Base-by-base conservation (phyloP, 2,888 invertebrate species). In the Diploptera punctata region DNA sequence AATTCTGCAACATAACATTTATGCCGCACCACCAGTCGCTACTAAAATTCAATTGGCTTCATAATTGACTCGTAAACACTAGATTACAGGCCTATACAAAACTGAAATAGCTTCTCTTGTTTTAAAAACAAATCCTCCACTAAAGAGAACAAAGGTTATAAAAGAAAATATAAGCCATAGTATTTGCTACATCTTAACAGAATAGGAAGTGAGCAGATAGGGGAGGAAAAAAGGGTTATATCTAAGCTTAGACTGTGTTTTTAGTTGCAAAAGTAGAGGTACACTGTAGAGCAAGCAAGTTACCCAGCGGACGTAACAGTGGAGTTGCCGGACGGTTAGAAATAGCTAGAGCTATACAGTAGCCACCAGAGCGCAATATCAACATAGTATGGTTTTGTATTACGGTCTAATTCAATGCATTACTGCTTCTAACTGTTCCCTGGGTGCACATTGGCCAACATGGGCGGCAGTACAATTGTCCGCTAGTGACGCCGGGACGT, bases 361-460 rank as follows among this genome's bases (percentile, higher is more conserved):
- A 38, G 68, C 49, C 72, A 49, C 72, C 49, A 68, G 72, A 72
- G 72, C 72, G 49, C 68, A 72, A 72, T 72, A 72, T 68, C 72
- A 72, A 72, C 72, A 72, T 72, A 72, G 68, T 52, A 72, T 61
- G 72, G 72, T 72, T 72, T 72, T 68, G 84, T 85, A 86, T 86
- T 86, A 86, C 85, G 83, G 85, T 86, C 86, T 86, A 86, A 86
- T 86, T 86, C 86, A 86, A 86, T 86, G 86, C 86, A 85, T 86
- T 86, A 86, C 83, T 81, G 82, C 82, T 81, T 81, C 81, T 83
- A 83, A 83, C 83, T 82, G 82, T 81, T 80, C 83, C 82, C 82
- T 74, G 75, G 83, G 79, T 80, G 78, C 80, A 82, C 82, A 83
- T 83, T 82, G 81, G 79, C 79, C 77, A 78, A 79, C 79, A 80